These are phyloP conservation scores for Labia minor DNA, from an alignment of 2,888 invertebrate species.

Conservation along the genomic window DNA sequence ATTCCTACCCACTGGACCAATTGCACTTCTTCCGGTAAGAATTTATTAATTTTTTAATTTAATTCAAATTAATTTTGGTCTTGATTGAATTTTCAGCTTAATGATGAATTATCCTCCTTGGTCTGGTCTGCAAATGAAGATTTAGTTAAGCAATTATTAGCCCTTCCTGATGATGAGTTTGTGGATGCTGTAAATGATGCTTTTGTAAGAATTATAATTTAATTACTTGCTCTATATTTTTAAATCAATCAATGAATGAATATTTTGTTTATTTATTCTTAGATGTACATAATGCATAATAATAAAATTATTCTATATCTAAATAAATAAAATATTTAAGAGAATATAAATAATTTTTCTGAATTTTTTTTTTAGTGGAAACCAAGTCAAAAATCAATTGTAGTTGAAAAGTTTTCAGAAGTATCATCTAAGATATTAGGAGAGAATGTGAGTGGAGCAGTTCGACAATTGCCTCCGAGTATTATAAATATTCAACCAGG, in stretches of 20 bases:
- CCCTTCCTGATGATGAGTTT: slow-evolving; percentile 65
- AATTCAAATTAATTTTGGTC: neutral
- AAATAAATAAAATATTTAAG: too few relatives aligned
- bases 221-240: too few relatives aligned
- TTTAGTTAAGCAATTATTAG: slow-evolving; percentile 61
- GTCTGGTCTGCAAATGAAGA: slow-evolving; percentile 81
- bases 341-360: too few relatives aligned
- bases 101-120: slow-evolving; percentile 67
- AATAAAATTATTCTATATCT: too few relatives aligned
- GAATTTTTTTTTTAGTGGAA: neutral
- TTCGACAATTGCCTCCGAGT: slow-evolving; percentile 58
- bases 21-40: slow-evolving; percentile 76
- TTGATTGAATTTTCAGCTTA: slow-evolving; percentile 43
- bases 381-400: neutral
- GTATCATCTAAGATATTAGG: neutral
- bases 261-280: too few relatives aligned
- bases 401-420: neutral
- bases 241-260: too few relatives aligned
- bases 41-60: slow-evolving; percentile 13
- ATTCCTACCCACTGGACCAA: slow-evolving; percentile 82
- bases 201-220: slow-evolving; percentile 46
- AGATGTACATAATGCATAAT: too few relatives aligned
- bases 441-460: slow-evolving; percentile 35
- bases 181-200: slow-evolving; percentile 80
- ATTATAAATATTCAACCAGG: slow-evolving; percentile 45